Conservation (phyloP, 2,888 invertebrate genomes). For the Taphrorychus bicolor region DNA sequence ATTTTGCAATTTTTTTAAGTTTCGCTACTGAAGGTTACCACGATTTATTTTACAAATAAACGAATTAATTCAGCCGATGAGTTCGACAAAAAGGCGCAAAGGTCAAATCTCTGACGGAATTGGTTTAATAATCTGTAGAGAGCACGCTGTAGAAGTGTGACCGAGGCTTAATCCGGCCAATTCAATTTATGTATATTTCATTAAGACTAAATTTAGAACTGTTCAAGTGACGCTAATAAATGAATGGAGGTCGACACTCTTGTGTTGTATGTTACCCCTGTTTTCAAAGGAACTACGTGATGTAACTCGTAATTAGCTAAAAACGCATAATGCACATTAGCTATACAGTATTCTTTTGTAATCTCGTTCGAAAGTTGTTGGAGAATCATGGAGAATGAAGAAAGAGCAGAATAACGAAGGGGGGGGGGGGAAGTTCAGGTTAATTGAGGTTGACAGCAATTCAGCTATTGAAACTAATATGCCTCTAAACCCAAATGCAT, state of each 20-base stretch:
- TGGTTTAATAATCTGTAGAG: slow-evolving; percentile 4
- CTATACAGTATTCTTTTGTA: too few relatives aligned
- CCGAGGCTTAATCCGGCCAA: background rate
- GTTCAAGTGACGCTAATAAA: background rate
- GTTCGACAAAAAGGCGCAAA: slow-evolving; percentile 14
- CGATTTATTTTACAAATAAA: background rate
- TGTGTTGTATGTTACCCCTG: too few relatives aligned
- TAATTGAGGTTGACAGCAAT: too few relatives aligned
- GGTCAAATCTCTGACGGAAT: slow-evolving; percentile 26
- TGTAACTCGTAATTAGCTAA: background rate
- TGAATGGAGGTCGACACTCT: background rate
- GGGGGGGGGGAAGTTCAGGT: too few relatives aligned
- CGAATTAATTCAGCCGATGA: background rate
- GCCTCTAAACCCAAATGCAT: too few relatives aligned
- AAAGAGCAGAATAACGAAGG: too few relatives aligned
- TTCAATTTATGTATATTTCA: slow-evolving; percentile 3
- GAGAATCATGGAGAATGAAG: too few relatives aligned
- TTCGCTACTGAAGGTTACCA: background rate
- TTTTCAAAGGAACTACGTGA: background rate
- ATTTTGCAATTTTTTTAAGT: slow-evolving; percentile 24
- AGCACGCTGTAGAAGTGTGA: slow-evolving; percentile 24
- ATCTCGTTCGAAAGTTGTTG: too few relatives aligned
- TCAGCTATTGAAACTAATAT: too few relatives aligned
- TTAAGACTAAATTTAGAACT: background rate
- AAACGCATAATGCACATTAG: too few relatives aligned